Evolutionary conservation across 2,113 vertebrate genomes (phyloP).

Genomic region (Telmatochromis sp.): DNA sequence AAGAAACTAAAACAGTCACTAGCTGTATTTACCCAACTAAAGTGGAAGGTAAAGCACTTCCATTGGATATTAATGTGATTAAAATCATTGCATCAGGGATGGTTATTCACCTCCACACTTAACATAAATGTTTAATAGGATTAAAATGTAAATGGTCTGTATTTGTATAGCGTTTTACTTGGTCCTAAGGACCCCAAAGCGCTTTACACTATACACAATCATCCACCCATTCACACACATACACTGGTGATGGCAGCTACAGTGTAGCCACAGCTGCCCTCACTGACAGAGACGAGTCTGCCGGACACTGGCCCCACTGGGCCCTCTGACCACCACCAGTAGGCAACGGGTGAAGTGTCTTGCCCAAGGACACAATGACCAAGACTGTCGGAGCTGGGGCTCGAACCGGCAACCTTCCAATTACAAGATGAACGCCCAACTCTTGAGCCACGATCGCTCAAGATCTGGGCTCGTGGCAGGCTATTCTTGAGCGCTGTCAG

Average conservation of each 20-base stretch:
- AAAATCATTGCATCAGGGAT: not conserved
- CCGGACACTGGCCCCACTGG: rapidly evolving
- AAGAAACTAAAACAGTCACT: not conserved
- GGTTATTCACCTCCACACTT: not conserved
- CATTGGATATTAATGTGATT: not conserved
- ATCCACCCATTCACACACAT: no score
- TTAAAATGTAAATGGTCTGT: not conserved
- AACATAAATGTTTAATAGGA: not conserved
- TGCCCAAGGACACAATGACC: no score
- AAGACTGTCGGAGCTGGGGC: rapidly evolving
- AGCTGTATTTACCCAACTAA: not conserved
- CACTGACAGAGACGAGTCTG: no score
- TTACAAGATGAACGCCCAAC: no score
- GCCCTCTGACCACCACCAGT: no score
- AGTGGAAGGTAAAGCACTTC: not conserved
- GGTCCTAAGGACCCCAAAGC: no score
- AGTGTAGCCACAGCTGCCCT: rapidly evolving
- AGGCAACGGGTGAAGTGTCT: no score
- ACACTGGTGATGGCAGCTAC: no score
- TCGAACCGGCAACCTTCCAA: no score
- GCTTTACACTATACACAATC: no score
- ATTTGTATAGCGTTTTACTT: no score
- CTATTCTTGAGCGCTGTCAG: not conserved
- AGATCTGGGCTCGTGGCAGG: not conserved
- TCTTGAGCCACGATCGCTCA: no score